These are phyloP conservation scores for Aphelinus certus DNA, from an alignment of 1,140 invertebrate genomes.

Conservation along the genomic window DNA sequence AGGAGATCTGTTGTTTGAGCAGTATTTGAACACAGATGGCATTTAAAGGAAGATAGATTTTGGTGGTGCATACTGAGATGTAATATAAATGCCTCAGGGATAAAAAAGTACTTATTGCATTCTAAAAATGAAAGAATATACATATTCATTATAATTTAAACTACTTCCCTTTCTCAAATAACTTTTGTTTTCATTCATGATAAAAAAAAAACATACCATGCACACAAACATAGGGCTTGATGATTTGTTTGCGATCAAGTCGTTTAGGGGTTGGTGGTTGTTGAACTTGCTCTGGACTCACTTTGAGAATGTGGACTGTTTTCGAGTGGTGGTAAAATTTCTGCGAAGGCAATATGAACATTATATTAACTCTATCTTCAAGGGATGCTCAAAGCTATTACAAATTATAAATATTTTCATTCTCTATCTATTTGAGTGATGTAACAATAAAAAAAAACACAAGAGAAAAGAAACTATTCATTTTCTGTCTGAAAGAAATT, in stretches of 20 bases:
- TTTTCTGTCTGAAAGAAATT: too few species aligned
- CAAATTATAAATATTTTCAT: too few species aligned
- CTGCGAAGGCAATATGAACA: conserved; percentile 6
- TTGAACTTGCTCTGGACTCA: conserved; percentile 24
- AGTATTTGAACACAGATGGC: conserved; percentile 51
- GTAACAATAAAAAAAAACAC: too few species aligned
- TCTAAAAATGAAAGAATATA: conserved; percentile 44
- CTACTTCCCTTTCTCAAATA: too few species aligned
- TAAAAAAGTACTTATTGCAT: conserved; percentile 58
- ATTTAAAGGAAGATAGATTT: conserved; percentile 47
- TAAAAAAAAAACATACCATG: conserved; percentile 45
- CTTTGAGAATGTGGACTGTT: conserved; percentile 27
- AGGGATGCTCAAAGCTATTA: too few species aligned
- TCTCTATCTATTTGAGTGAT: too few species aligned
- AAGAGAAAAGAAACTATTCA: too few species aligned
- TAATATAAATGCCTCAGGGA: conserved; percentile 55
- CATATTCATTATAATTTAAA: too few species aligned
- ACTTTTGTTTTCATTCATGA: background rate
- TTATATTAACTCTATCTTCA: too few species aligned
- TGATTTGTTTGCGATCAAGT: conserved; percentile 47
- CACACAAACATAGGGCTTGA: conserved; percentile 57
- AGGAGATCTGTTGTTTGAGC: conserved; percentile 47
- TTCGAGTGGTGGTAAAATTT: conserved; percentile 40
- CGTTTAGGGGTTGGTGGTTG: conserved; percentile 40
- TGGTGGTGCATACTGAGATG: conserved; percentile 59